phyloP scores from a whole-genome alignment of 2,797 vertebrate species.

The Muscicapa comitata region DNA sequence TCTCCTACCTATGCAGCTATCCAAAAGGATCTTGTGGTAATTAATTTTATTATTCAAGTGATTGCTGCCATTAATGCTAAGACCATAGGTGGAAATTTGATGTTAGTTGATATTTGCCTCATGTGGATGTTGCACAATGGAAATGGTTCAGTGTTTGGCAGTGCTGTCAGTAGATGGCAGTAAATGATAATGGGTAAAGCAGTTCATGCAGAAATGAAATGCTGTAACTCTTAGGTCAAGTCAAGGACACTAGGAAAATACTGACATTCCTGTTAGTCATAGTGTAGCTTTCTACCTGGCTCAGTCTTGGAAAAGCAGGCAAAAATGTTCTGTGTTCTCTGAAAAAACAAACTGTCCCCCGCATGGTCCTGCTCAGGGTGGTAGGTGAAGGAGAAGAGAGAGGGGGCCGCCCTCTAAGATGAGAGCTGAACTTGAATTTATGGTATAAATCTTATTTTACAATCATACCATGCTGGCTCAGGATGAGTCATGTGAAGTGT shows the following conservation, averaged over 20 bases:
- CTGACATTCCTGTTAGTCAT: not conserved
- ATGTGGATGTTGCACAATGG: not conserved
- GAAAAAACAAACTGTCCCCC: not conserved
- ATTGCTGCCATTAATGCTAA: not conserved
- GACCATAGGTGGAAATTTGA: not conserved
- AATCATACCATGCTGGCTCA: not conserved
- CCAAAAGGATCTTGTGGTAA: not conserved
- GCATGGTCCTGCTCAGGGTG: not conserved
- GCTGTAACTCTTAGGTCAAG: not conserved
- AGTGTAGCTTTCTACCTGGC: not conserved
- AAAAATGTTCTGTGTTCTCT: not conserved
- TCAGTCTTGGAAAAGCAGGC: not conserved
- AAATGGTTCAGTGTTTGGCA: not conserved
- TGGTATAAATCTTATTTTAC: not conserved
- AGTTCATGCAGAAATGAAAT: not conserved
- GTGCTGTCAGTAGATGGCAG: slow-evolving; percentile 45
- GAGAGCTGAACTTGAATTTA: not conserved
- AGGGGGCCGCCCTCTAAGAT: rapidly evolving
- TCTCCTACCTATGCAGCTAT: not conserved
- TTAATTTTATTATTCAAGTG: not conserved
- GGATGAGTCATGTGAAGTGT: not conserved
- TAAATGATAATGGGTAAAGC: not conserved
- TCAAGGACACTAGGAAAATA: not conserved
- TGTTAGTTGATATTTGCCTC: not conserved
- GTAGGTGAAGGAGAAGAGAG: not conserved